phyloP scores from a whole-genome alignment of 2,888 invertebrate genomes.

The Pollenia amentaria region DNA sequence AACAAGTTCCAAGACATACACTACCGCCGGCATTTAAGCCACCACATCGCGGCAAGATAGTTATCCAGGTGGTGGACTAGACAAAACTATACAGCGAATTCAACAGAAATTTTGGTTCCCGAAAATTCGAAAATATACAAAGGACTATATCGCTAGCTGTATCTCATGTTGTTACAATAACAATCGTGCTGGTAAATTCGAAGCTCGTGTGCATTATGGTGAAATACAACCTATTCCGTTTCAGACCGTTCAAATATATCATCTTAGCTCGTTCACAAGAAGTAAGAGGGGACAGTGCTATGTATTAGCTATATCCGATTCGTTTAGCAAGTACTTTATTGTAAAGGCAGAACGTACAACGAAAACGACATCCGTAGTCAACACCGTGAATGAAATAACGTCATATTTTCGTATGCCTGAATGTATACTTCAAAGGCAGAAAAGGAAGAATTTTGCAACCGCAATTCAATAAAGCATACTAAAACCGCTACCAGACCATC shows the following conservation, averaged over 20 bases:
- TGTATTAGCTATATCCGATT: neutral
- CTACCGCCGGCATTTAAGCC: too few relatives aligned
- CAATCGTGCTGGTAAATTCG: too few relatives aligned
- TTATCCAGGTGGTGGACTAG: too few relatives aligned
- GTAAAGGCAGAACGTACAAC: neutral
- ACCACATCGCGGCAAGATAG: too few relatives aligned
- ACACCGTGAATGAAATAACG: neutral
- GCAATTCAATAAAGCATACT: neutral
- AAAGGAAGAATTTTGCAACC: neutral
- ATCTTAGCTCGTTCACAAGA: neutral
- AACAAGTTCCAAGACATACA: too few relatives aligned
- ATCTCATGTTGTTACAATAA: neutral
- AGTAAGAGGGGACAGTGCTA: neutral
- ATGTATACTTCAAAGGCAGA: neutral
- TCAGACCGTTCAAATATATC: neutral
- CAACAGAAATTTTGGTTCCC: slow-evolving; percentile 10
- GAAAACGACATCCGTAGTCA: neutral
- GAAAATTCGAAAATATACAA: slow-evolving; percentile 14
- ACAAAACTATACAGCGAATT: slow-evolving; percentile 1
- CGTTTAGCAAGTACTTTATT: slow-evolving; percentile 8
- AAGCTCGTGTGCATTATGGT: neutral
- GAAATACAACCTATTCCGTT: slow-evolving; percentile 1
- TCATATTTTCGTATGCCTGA: slow-evolving; percentile 9
- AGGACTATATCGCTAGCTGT: slow-evolving; percentile 3
- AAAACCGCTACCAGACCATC: neutral